Evolutionary conservation across 2,797 vertebrate genomes (phyloP).

Genomic region (Dermochelys coriacea): DNA sequence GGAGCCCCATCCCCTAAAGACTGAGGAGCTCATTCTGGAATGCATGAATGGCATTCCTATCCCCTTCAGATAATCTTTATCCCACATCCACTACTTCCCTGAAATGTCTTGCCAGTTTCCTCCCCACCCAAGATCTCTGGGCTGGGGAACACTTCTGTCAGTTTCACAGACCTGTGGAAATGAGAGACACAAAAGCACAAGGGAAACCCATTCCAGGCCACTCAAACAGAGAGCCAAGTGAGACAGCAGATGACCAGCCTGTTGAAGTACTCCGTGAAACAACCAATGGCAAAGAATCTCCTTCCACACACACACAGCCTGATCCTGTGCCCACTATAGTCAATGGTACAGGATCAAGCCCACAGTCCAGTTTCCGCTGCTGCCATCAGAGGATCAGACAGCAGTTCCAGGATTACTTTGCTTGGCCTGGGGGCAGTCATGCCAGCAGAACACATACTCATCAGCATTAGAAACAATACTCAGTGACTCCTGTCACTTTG

Average conservation of each 20-base stretch:
- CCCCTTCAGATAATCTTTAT: too few species aligned
- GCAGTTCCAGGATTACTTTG: background rate
- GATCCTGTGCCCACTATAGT: background rate
- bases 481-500: background rate
- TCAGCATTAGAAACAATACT: background rate
- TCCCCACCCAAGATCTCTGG: fast-evolving
- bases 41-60: fast-evolving
- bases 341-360: background rate
- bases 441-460: background rate
- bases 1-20: background rate
- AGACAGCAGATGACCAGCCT: background rate
- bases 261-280: background rate
- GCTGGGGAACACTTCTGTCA: background rate
- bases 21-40: background rate
- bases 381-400: background rate
- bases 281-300: background rate
- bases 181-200: background rate
- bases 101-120: background rate
- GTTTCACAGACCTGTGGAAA: background rate
- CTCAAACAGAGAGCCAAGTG: background rate
- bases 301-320: background rate
- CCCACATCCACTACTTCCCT: fast-evolving
- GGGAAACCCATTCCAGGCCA: background rate
- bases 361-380: background rate
- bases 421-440: background rate